Evolutionary conservation across 1,140 invertebrate species (phyloP).

Genomic region (Tenebrio molitor): DNA sequence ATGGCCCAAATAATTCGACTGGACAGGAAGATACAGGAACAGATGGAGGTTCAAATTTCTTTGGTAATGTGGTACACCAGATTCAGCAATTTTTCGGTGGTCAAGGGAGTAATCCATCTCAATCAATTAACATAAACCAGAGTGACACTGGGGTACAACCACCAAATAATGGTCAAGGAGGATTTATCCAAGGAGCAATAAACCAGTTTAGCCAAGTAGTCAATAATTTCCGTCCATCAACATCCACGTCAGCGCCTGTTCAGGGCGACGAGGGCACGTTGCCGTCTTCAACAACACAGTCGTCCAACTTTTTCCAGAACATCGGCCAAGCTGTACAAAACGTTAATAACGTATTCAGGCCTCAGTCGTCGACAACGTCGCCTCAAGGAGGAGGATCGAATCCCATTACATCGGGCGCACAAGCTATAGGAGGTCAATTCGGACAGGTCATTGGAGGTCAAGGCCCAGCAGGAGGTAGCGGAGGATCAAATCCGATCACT

Average conservation of each 20-base stretch:
- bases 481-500: constrained; percentile 28
- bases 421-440: not conserved
- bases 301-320: constrained; percentile 46
- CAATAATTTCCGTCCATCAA: constrained; percentile 30
- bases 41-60: constrained; percentile 18
- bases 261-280: constrained; percentile 39
- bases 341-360: constrained; percentile 46
- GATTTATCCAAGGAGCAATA: constrained; percentile 38
- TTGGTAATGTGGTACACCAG: not conserved
- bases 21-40: constrained; percentile 22
- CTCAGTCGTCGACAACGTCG: constrained; percentile 2
- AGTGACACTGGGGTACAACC: constrained; percentile 30
- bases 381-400: constrained; percentile 2
- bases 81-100: constrained; percentile 22
- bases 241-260: constrained; percentile 8
- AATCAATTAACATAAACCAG: not conserved
- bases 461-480: constrained; percentile 1
- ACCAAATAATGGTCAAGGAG: not conserved
- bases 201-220: constrained; percentile 38
- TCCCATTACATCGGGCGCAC: not conserved
- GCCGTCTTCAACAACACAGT: constrained; percentile 6
- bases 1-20: not conserved
- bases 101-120: not conserved
- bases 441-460: not conserved
- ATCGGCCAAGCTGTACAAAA: constrained; percentile 51